These are phyloP conservation scores for Cavia porcellus DNA, from an alignment of 2,113 vertebrate species.

Conservation along the genomic window DNA sequence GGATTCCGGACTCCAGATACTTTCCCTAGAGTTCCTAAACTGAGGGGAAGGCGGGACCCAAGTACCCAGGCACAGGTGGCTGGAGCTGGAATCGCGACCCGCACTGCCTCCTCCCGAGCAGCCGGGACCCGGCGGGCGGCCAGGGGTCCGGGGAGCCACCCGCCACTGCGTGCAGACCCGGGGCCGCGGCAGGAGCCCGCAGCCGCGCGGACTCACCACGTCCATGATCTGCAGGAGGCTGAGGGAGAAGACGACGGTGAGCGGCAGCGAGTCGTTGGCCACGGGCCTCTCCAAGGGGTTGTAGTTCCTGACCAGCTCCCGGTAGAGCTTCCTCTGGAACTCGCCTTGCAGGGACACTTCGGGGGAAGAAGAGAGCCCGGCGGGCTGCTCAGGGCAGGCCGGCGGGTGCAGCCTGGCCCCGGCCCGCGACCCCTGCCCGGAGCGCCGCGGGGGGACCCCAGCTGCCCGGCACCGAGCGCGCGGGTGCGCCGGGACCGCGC, in stretches of 20 bases:
- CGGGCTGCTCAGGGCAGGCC: slow-evolving; percentile 55
- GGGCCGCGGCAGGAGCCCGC: neutral
- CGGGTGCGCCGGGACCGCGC: neutral
- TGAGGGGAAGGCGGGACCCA: neutral
- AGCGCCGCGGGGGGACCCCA: neutral
- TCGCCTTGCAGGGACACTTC: slow-evolving; percentile 95
- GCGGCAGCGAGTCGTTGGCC: slow-evolving; percentile 93
- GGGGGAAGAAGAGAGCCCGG: neutral
- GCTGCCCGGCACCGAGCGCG: neutral
- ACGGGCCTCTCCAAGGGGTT: slow-evolving; percentile 94
- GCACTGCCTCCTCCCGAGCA: neutral
- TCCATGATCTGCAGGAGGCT: slow-evolving; percentile 98
- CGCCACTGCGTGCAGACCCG: fast-evolving
- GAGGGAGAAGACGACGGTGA: slow-evolving; percentile 94
- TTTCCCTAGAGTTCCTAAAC: slow-evolving; percentile 40
- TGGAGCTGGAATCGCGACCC: neutral
- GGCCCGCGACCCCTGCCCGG: neutral
- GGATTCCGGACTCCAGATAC: neutral
- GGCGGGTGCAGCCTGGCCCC: neutral
- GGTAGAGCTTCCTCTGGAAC: slow-evolving; percentile 93
- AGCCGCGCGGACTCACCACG: slow-evolving; percentile 90
- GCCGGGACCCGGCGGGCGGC: neutral
- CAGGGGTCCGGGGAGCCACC: neutral
- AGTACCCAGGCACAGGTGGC: slow-evolving; percentile 57
- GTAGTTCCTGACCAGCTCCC: slow-evolving; percentile 92